Conservation (phyloP, 2,797 vertebrate species). For the Myotis myotis region DNA sequence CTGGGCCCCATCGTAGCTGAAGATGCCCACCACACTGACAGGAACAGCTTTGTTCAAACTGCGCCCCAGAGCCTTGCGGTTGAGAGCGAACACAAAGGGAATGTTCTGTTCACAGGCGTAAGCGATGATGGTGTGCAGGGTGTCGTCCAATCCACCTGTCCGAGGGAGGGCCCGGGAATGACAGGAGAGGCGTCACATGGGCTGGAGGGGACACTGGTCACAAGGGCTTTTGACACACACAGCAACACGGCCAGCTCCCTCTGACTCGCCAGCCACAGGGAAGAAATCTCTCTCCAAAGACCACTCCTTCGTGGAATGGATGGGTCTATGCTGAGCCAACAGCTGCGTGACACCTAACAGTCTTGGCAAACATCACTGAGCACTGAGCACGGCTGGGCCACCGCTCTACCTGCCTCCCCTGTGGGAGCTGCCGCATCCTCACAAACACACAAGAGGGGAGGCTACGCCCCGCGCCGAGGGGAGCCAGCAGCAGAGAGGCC, state of each 20-base stretch:
- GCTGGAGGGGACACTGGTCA: rapidly evolving
- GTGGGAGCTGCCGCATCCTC: background rate
- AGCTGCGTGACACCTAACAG: background rate
- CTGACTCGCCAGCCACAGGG: no score
- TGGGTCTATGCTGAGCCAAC: background rate
- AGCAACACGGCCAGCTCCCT: background rate
- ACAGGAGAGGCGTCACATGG: background rate
- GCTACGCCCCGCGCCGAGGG: background rate
- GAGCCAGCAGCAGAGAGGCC: background rate
- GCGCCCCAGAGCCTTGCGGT: conserved; percentile 93
- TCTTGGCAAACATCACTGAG: no score
- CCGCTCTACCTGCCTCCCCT: rapidly evolving
- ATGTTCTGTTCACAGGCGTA: conserved; percentile 93
- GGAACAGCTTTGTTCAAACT: conserved; percentile 96
- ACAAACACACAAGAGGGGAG: background rate
- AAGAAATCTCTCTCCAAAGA: background rate
- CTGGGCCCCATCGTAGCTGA: conserved; percentile 98
- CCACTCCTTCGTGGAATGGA: background rate
- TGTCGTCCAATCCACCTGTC: conserved; percentile 97
- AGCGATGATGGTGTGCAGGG: conserved; percentile 94
- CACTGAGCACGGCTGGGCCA: background rate
- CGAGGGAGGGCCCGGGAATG: background rate
- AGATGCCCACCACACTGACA: conserved; percentile 97
- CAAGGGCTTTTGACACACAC: background rate
- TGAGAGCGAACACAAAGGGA: conserved; percentile 96